Evolutionary conservation across 1,140 invertebrate genomes (phyloP).

Genomic region (Homarus americanus): DNA sequence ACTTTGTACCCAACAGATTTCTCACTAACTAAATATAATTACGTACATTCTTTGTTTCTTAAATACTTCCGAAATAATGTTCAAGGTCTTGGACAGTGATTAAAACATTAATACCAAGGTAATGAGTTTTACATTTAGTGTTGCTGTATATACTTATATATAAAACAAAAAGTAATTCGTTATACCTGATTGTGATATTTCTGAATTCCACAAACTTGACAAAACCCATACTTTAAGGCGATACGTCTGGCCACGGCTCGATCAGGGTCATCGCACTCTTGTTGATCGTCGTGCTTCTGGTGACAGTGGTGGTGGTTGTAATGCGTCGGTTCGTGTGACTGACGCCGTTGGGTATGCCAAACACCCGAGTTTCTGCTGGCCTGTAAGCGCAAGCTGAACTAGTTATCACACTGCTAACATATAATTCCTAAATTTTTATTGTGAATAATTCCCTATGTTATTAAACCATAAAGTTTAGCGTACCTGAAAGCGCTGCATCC

Average conservation of each 20-base stretch:
- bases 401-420: too few species aligned
- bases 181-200: not conserved
- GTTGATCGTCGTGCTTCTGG: not conserved
- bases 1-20: not conserved
- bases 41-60: not conserved
- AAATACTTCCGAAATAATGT: not conserved
- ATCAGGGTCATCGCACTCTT: not conserved
- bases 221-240: slow-evolving; percentile 4
- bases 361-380: not conserved
- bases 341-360: not conserved
- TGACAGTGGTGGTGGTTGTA: not conserved
- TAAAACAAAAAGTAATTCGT: not conserved
- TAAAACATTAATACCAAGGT: not conserved
- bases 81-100: not conserved
- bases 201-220: not conserved
- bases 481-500: not conserved
- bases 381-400: too few species aligned
- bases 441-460: too few species aligned
- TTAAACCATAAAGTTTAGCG: too few species aligned
- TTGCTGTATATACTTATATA: not conserved
- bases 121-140: too few species aligned
- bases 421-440: too few species aligned
- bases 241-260: not conserved
- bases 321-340: not conserved
- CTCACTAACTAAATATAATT: not conserved